A percentile compares a stretch with the other conserved stretches of the same genome.
Evolutionary conservation across 2,888 invertebrate species (phyloP).

Genomic region (Cephus runcator): DNA sequence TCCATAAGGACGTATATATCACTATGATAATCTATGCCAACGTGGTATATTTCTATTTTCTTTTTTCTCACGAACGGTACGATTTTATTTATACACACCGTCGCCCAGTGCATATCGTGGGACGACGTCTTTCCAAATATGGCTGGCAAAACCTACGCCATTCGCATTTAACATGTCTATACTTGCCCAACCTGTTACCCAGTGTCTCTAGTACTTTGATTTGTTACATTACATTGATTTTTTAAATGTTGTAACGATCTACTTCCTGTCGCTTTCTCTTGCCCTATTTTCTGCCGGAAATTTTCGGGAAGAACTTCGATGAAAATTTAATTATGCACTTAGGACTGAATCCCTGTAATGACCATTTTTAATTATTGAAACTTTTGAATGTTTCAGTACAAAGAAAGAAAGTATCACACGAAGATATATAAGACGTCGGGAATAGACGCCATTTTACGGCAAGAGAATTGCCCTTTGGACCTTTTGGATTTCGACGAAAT

Average conservation of each 20-base stretch:
- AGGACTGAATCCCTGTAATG: not conserved
- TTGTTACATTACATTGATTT: not conserved
- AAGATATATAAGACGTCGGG: slow-evolving; percentile 52
- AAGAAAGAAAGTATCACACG: slow-evolving; percentile 51
- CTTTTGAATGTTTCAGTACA: slow-evolving; percentile 42
- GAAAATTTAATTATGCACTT: not conserved
- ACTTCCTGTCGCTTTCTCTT: not conserved
- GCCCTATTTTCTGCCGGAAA: not conserved
- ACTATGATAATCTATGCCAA: not conserved
- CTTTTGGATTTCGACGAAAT: slow-evolving; percentile 53
- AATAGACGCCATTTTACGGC: slow-evolving; percentile 50
- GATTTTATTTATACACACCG: not conserved
- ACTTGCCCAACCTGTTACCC: slow-evolving; percentile 23
- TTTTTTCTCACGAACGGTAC: not conserved
- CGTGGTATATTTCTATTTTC: not conserved
- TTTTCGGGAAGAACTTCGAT: not conserved
- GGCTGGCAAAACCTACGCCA: slow-evolving; percentile 50
- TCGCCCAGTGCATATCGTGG: slow-evolving; percentile 57
- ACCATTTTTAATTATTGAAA: not conserved
- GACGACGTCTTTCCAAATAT: slow-evolving; percentile 71
- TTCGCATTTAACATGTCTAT: slow-evolving; percentile 14
- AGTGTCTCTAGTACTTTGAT: not conserved
- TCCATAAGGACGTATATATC: not conserved
- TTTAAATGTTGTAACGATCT: not conserved
- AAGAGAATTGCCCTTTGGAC: slow-evolving; percentile 52